Conservation (phyloP, 2,113 vertebrate species). For the Hoplias malabaricus region DNA sequence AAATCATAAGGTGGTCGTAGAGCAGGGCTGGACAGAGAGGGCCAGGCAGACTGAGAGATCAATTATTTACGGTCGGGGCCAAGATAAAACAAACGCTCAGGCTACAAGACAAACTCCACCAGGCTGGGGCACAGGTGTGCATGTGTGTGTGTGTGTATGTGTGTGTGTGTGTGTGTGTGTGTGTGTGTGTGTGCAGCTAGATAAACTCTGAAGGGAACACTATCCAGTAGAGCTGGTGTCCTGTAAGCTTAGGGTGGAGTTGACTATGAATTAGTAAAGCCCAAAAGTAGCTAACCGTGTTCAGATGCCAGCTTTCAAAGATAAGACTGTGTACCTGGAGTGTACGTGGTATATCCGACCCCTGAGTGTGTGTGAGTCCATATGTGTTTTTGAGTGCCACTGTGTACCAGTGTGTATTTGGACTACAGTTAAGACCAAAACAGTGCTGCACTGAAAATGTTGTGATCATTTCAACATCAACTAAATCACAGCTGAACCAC, state of each 20-base stretch:
- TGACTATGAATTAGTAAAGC: conserved; percentile 82
- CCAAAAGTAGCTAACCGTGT: conserved; percentile 75
- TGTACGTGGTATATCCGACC: not conserved
- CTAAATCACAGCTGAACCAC: too few relatives aligned
- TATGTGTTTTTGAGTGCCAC: conserved; percentile 3
- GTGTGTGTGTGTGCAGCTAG: conserved; percentile 47
- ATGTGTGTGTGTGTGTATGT: conserved; percentile 44
- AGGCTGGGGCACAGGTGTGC: conserved; percentile 77
- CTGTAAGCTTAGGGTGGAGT: conserved; percentile 68
- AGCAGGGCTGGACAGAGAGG: conserved; percentile 83
- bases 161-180: conserved; percentile 54
- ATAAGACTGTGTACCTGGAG: conserved; percentile 11
- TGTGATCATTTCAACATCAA: too few relatives aligned
- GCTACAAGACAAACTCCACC: conserved; percentile 80
- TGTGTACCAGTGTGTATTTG: not conserved
- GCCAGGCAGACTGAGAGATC: conserved; percentile 85
- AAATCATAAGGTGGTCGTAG: conserved; percentile 90
- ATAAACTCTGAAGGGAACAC: conserved; percentile 62
- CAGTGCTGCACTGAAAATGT: not conserved
- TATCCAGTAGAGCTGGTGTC: conserved; percentile 53
- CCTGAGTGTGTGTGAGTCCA: conserved; percentile 25
- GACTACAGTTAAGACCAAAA: conserved; percentile 38
- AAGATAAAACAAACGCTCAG: conserved; percentile 84
- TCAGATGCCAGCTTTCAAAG: conserved; percentile 49
- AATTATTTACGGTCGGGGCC: conserved; percentile 86